A percentile compares a stretch with the other conserved stretches of the same genome.
Evolutionary conservation across 2,888 invertebrate species (phyloP).

Genomic region (Cecidostiba fungosa): DNA sequence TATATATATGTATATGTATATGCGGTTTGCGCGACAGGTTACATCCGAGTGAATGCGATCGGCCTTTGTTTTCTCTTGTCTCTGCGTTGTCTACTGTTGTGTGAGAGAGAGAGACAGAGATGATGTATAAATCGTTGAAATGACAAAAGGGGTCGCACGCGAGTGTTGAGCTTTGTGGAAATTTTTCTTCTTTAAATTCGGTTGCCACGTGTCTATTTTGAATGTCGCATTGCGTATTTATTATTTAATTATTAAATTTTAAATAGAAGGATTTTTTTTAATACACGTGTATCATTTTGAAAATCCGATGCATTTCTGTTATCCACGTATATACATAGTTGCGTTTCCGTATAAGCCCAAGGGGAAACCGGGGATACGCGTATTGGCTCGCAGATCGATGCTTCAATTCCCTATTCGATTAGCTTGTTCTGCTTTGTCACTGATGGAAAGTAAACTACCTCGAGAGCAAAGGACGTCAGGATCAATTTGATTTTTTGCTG

Average conservation of each 20-base stretch:
- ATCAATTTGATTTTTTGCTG: neutral
- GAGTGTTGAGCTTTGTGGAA: slow-evolving; percentile 1
- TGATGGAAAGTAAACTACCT: slow-evolving; percentile 5
- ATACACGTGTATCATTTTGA: neutral
- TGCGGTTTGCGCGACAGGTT: neutral
- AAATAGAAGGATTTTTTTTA: neutral
- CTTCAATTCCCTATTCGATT: slow-evolving; percentile 38
- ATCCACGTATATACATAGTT: neutral
- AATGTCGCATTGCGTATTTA: neutral
- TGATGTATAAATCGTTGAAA: no score
- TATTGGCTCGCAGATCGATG: neutral
- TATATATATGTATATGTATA: neutral
- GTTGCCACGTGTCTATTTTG: slow-evolving; percentile 4
- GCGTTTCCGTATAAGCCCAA: slow-evolving; percentile 11
- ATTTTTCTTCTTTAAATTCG: neutral
- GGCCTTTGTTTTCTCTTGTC: neutral
- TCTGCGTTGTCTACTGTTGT: no score
- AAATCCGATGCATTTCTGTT: neutral
- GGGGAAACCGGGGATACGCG: slow-evolving; percentile 4
- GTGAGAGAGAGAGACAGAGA: no score
- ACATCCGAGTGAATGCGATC: neutral
- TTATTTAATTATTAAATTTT: neutral
- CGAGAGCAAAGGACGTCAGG: neutral
- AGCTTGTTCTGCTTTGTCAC: neutral
- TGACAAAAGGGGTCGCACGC: no score